A percentile compares a stretch with the other conserved stretches of the same genome.
phyloP scores from a whole-genome alignment of 37 sponge, comb jelly and placozoan species.

The Amphimedon queenslandica region DNA sequence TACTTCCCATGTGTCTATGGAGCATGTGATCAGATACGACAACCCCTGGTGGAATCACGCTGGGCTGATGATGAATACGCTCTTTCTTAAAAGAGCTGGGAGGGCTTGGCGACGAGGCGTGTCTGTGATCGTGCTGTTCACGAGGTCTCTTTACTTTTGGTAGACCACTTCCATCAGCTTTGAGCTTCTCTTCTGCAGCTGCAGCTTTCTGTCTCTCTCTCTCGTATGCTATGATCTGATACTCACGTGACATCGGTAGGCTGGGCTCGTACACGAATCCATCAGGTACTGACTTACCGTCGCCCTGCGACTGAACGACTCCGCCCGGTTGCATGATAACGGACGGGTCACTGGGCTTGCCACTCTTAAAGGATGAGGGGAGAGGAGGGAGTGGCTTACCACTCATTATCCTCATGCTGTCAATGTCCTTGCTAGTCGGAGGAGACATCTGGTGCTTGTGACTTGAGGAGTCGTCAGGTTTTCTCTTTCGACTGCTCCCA shows the following conservation, averaged over 20 bases:
- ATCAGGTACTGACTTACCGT: constrained; percentile 4
- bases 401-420: too few relatives aligned
- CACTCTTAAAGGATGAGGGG: not conserved
- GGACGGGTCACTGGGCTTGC: too few relatives aligned
- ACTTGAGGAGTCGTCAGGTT: not conserved
- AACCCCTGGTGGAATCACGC: not conserved
- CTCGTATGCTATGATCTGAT: constrained; percentile 56
- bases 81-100: not conserved
- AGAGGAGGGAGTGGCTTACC: not conserved
- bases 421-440: not conserved
- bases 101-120: not conserved
- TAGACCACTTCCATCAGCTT: not conserved
- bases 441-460: not conserved
- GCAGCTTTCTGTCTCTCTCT: constrained; percentile 60
- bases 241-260: constrained; percentile 60
- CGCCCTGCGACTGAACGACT: not conserved
- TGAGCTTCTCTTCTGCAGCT: not conserved
- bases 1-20: not conserved
- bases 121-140: not conserved
- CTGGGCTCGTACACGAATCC: constrained; percentile 72
- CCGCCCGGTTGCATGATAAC: not conserved
- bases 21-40: not conserved
- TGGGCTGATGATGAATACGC: too few relatives aligned
- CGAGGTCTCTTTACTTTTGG: not conserved
- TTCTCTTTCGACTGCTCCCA: not conserved